Evolutionary conservation across 2,888 invertebrate species (phyloP).

Genomic region (Mimachlamys varia): DNA sequence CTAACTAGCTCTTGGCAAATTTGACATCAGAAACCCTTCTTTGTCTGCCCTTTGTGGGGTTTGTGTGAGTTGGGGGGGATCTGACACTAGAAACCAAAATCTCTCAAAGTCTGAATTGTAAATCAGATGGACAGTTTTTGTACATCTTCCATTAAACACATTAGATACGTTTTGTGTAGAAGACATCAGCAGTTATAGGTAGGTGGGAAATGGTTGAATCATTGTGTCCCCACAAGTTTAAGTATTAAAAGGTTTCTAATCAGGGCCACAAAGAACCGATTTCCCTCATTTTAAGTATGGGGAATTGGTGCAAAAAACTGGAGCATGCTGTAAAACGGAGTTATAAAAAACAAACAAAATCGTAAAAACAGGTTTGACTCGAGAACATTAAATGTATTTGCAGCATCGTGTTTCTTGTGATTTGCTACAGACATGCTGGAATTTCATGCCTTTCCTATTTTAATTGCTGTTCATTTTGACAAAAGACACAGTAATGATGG

Average conservation of each 20-base stretch:
- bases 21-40: no score
- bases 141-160: neutral
- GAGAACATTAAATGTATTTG: neutral
- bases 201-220: neutral
- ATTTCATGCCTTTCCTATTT: neutral
- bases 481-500: slow-evolving; percentile 21
- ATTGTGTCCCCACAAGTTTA: neutral
- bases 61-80: no score
- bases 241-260: neutral
- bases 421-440: neutral
- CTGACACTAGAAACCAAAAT: no score
- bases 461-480: slow-evolving; percentile 25
- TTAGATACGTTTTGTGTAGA: neutral
- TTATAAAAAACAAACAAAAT: neutral
- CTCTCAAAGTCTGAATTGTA: neutral
- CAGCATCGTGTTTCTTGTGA: neutral
- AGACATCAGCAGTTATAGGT: neutral
- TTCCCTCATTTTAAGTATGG: neutral
- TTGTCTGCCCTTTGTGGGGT: no score
- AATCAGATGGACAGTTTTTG: neutral
- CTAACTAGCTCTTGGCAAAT: no score
- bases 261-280: neutral
- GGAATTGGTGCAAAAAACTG: neutral
- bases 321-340: neutral
- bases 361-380: neutral